Percentiles rank a stretch among this genome's conserved stretches.
Conservation (phyloP, 2,113 vertebrate genomes). For the Morone chrysops region DNA sequence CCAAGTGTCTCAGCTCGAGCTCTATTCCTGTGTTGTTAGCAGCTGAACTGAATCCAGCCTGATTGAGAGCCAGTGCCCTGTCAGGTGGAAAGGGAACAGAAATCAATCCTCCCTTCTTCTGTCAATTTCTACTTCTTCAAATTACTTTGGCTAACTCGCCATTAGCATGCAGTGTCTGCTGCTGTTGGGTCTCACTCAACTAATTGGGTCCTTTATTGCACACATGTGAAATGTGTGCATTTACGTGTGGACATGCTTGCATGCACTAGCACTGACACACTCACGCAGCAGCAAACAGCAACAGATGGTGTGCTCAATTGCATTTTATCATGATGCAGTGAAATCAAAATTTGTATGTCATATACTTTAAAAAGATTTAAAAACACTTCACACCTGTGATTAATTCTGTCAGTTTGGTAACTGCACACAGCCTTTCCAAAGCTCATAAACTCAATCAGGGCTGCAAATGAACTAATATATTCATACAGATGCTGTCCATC, state of each 20-base stretch:
- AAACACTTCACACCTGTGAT: conserved; percentile 65
- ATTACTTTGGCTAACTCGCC: conserved; percentile 69
- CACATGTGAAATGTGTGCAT: conserved; percentile 48
- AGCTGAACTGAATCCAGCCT: conserved; percentile 58
- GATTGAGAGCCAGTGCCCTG: conserved; percentile 60
- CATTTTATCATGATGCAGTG: conserved; percentile 51
- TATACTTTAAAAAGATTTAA: conserved; percentile 49
- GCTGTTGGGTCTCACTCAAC: conserved; percentile 49
- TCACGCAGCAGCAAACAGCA: conserved; percentile 32
- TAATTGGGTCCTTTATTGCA: conserved; percentile 66
- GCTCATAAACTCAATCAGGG: conserved; percentile 31
- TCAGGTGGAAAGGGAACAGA: conserved; percentile 72
- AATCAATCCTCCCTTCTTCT: conserved; percentile 75
- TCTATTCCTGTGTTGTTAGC: conserved; percentile 51
- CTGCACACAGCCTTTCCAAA: conserved; percentile 51
- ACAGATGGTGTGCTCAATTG: conserved; percentile 58
- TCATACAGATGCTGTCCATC: conserved; percentile 61
- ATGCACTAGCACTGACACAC: not conserved
- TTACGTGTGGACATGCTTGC: conserved; percentile 1
- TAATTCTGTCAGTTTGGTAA: conserved; percentile 64
- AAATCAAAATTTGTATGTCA: conserved; percentile 56
- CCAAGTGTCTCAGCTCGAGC: conserved; percentile 36
- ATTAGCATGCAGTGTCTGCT: conserved; percentile 68
- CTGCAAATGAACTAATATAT: conserved; percentile 49
- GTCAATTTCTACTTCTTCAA: conserved; percentile 74